Percentiles rank a stretch among this genome's conserved stretches.
Conservation (phyloP, 2,113 vertebrate species). For the Pollimyrus isidori region DNA sequence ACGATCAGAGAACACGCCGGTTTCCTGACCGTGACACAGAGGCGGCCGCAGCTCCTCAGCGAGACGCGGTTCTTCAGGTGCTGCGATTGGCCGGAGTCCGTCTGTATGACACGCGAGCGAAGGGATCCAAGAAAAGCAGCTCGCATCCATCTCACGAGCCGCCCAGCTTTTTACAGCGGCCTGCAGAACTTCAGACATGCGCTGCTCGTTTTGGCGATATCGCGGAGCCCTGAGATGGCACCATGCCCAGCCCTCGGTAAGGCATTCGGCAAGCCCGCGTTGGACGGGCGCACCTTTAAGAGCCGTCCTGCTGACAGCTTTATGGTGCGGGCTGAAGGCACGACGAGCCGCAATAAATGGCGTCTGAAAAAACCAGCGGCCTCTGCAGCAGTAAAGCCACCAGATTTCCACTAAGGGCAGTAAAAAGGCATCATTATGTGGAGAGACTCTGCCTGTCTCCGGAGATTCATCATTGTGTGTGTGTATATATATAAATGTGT, state of each 20-base stretch:
- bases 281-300: background rate
- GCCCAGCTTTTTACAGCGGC: background rate
- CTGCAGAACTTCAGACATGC: background rate
- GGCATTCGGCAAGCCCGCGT: background rate
- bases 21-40: background rate
- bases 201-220: background rate
- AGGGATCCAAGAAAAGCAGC: background rate
- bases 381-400: constrained; percentile 14
- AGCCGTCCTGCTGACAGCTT: constrained; percentile 31
- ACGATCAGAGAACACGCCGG: background rate
- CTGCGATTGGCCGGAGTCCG: background rate
- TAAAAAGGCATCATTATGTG: background rate
- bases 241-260: background rate
- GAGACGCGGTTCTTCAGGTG: background rate
- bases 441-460: background rate
- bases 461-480: background rate
- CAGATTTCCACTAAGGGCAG: background rate
- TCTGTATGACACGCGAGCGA: background rate
- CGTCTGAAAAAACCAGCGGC: constrained; percentile 8
- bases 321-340: constrained; percentile 22
- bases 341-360: constrained; percentile 1
- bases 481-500: background rate
- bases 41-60: background rate
- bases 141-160: background rate
- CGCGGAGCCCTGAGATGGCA: background rate